Evolutionary conservation across 2,113 vertebrate species (phyloP).

Genomic region (Pygoscelis adeliae): DNA sequence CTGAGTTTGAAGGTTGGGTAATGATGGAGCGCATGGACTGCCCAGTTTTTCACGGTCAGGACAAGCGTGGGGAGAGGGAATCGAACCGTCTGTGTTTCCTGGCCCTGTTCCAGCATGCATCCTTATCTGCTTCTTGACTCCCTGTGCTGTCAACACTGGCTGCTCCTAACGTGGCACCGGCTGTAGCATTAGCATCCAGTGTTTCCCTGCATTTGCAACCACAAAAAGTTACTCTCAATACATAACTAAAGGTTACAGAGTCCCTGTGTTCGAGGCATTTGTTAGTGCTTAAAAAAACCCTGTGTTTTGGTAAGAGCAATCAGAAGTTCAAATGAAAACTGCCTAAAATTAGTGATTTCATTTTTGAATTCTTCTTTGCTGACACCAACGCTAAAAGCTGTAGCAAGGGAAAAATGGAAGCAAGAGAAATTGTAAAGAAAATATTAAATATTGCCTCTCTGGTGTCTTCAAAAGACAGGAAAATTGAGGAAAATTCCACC

Average conservation of each 20-base stretch:
- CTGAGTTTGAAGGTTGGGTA: not conserved
- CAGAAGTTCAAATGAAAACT: not conserved
- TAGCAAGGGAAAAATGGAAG: not conserved
- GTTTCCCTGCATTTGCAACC: not conserved
- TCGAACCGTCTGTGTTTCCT: accelerated
- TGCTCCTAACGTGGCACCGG: not conserved
- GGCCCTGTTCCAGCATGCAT: not conserved
- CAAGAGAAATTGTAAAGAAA: not conserved
- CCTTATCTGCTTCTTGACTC: not conserved
- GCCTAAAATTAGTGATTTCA: not conserved
- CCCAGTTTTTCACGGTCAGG: not conserved
- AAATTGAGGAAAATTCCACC: not conserved
- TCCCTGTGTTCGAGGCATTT: not conserved
- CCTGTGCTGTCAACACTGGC: not conserved
- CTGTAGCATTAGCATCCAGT: not conserved
- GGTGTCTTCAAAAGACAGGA: not conserved
- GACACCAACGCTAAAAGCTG: not conserved
- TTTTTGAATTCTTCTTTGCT: not conserved
- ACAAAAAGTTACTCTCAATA: not conserved
- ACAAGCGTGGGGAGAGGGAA: not conserved
- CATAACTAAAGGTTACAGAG: not conserved
- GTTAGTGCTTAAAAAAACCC: not conserved
- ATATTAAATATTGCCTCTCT: not conserved
- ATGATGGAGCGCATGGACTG: accelerated
- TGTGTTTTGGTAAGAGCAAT: not conserved